phyloP scores from a whole-genome alignment of 2,797 vertebrate species.

The Amphiprion clarkii region DNA sequence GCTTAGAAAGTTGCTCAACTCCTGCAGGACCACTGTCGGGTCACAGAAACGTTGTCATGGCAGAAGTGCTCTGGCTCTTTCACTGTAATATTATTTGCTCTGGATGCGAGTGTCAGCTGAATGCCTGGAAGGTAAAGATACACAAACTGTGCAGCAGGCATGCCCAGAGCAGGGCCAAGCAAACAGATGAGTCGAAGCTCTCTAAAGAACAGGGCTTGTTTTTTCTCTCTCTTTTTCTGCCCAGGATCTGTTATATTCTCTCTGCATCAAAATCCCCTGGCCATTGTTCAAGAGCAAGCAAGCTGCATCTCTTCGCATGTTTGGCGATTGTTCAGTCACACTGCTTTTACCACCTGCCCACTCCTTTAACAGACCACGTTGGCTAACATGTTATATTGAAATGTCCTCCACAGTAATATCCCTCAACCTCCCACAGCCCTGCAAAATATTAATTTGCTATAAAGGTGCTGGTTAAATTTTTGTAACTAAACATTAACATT shows the following conservation, averaged over 20 bases:
- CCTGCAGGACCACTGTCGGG: not conserved
- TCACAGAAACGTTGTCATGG: not conserved
- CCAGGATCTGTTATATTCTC: slow-evolving; percentile 15
- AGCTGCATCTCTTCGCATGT: slow-evolving; percentile 59
- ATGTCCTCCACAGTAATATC: slow-evolving; percentile 34
- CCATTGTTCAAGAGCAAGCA: slow-evolving; percentile 46
- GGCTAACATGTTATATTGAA: slow-evolving; percentile 29
- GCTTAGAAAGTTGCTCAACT: not conserved
- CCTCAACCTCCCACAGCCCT: slow-evolving; percentile 29
- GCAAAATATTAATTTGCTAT: slow-evolving; percentile 3
- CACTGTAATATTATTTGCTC: slow-evolving; percentile 22
- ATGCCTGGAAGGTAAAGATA: slow-evolving; percentile 41
- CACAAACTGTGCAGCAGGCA: slow-evolving; percentile 18
- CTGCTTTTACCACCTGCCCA: slow-evolving; percentile 64
- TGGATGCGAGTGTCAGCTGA: slow-evolving; percentile 35
- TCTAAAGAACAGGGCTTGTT: slow-evolving; percentile 23
- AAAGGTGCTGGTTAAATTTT: slow-evolving; percentile 2
- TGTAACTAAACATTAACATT: not conserved
- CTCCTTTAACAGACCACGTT: slow-evolving; percentile 48
- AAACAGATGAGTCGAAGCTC: slow-evolving; percentile 41
- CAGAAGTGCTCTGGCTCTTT: slow-evolving; percentile 8
- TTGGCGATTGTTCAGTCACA: slow-evolving; percentile 56
- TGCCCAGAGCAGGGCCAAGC: slow-evolving; percentile 30
- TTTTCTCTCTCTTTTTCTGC: not conserved
- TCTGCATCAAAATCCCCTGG: slow-evolving; percentile 20